Base-by-base conservation (phyloP, 2,888 invertebrate species). In the Phlogophora meticulosa region DNA sequence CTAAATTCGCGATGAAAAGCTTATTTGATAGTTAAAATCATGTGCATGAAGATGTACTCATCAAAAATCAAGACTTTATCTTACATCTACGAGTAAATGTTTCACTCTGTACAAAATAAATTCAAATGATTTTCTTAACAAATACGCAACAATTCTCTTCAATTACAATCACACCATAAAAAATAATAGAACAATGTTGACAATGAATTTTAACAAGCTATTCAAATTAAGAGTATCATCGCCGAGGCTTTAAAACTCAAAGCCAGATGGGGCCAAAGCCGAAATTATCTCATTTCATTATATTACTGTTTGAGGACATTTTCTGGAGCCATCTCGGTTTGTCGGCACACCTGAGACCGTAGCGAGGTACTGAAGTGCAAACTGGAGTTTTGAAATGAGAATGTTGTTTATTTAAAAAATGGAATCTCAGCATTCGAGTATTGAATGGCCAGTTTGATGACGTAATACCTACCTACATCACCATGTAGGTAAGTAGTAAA, bases 271-370 rank as follows among this genome's bases (percentile, higher is more conserved):
- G 86, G 36, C 80, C 83, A 72, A 79, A 81, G 58, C 71, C 81
- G 32, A 77, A 85, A 82, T 84, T 65, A 84, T 79, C 73, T 81
- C 77, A 74, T 83, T 87, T 87, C 72, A 81, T 87, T 87, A 84
- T 83, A 82, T 79, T 76, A 76, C 76, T 80, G 69, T 78, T 77
- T 64, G 78, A 83, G 79, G 86, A 85, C 85, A 80, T 73, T 85
- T 83, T 63, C 66, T 62, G 66, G 69, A 66, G 76, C 83, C 78
- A 87, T 87, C 78, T 74, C 48, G 65, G 49, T 24, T 24, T 20
- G 38, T 32, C 9, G 7, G 40, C 15, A 59, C 81, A 81, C 81
- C 81, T 81, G 81, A 58, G 83, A 42, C 45, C 7, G 42, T 46
- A 34, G 48, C 34, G 5, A 28, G 28, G 43, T 49, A 36, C 17